Conservation (phyloP, 2,888 invertebrate genomes). For the Bugula neritina region DNA sequence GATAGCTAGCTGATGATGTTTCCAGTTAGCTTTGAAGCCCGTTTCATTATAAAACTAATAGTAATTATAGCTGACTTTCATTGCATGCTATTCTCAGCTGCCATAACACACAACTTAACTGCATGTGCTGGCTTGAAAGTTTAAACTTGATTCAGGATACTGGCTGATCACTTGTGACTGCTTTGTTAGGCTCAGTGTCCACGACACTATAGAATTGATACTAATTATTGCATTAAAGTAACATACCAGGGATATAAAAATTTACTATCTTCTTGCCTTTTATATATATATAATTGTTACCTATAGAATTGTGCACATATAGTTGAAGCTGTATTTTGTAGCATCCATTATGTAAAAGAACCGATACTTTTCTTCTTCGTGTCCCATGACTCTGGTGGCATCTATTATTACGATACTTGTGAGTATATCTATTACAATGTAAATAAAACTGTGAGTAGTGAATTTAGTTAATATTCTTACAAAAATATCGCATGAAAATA, state of each 20-base stretch:
- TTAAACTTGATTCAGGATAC: too few relatives aligned
- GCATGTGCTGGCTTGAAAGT: too few relatives aligned
- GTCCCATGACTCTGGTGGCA: conserved; percentile 13
- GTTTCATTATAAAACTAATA: too few relatives aligned
- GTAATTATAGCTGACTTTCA: too few relatives aligned
- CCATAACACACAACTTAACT: too few relatives aligned
- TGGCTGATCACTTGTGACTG: too few relatives aligned
- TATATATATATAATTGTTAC: not conserved
- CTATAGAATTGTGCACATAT: not conserved
- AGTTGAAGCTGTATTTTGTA: not conserved
- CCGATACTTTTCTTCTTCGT: conserved; percentile 13
- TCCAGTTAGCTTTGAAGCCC: too few relatives aligned
- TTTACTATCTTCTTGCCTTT: not conserved
- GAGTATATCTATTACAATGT: conserved; percentile 1
- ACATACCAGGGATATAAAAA: not conserved
- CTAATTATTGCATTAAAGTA: not conserved
- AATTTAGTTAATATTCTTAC: too few relatives aligned
- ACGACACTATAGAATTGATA: not conserved
- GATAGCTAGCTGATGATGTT: too few relatives aligned
- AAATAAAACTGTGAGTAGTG: not conserved
- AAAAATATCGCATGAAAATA: too few relatives aligned
- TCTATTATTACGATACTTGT: conserved; percentile 18
- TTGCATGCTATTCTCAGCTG: too few relatives aligned
- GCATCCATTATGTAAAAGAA: conserved; percentile 17
- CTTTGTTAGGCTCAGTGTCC: too few relatives aligned